Base-by-base conservation (phyloP, 2,888 invertebrate genomes). In the Volucella bombylans region DNA sequence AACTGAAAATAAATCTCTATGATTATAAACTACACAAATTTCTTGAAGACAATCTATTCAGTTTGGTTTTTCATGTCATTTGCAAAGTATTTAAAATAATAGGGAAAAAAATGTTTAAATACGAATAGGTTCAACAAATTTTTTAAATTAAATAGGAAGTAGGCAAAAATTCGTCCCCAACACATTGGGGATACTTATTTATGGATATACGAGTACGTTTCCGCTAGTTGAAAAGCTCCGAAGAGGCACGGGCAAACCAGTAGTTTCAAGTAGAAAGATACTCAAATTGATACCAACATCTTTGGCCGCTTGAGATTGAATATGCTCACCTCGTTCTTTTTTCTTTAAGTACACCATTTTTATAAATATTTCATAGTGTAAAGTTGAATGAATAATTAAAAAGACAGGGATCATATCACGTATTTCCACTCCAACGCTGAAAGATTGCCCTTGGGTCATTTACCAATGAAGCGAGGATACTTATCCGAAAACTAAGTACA, bases 391-490 rank as follows among this genome's bases (percentile, higher is more conserved):
- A 85, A 68, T 81, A 68, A 77, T 85, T 59, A 18, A 77, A 52
- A 67, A 15, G 61, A 47, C n/a, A 59, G 8, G 81, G 85, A 72
- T 85, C 47, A 68, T 72, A 81, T 72, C 81, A 85, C 85, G 81
- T 85, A 72, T 50, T 67, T 41, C 62, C 62, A 77, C 81, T 83
- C 80, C 57, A 54, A 73, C 23, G 39, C 47, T 52, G 31, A 65
- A 73, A 69, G 23, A 41, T 65, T 71, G 18, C 76, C 71, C 65
- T 43, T 69, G 71, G 73, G 79, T 71, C 76, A 73, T 81, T 81
- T 62, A 55, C 50, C 9, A 45, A 67, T 18, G 18, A 8, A 59
- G 43, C 54, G 45, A 62, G 50, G 47, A 38, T 31, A 15, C 43
- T 41, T 39, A 14, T 15, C 43, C 52, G 61, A 49, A 67, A 47